These are phyloP conservation scores for Aricia artaxerxes DNA, from an alignment of 2,888 invertebrate genomes.

Conservation along the genomic window DNA sequence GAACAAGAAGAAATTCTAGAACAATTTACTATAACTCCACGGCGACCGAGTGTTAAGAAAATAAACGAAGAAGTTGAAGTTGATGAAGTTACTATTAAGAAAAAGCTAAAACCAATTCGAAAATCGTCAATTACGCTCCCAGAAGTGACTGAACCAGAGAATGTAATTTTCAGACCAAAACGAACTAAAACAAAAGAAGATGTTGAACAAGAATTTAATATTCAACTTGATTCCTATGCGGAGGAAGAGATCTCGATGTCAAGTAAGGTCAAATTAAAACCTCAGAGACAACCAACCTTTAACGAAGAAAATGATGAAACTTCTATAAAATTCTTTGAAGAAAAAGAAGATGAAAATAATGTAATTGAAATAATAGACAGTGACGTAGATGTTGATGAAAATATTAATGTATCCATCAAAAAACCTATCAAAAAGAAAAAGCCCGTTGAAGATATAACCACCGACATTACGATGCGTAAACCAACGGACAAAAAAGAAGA, in stretches of 20 bases:
- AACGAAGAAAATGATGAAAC: slow-evolving; percentile 89
- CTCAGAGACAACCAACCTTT: slow-evolving; percentile 86
- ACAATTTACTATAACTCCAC: slow-evolving; percentile 67
- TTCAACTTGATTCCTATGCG: slow-evolving; percentile 90
- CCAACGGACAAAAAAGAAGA: slow-evolving; percentile 66
- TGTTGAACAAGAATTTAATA: slow-evolving; percentile 94
- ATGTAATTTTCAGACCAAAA: slow-evolving; percentile 89
- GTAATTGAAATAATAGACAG: slow-evolving; percentile 74
- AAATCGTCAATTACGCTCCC: slow-evolving; percentile 84
- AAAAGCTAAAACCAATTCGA: slow-evolving; percentile 84
- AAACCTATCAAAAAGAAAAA: slow-evolving; percentile 59
- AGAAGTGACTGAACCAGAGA: slow-evolving; percentile 87
- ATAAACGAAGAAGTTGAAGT: slow-evolving; percentile 69
- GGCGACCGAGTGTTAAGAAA: slow-evolving; percentile 67
- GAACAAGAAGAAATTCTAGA: slow-evolving; percentile 59
- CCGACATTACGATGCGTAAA: slow-evolving; percentile 59
- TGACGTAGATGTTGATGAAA: slow-evolving; percentile 69
- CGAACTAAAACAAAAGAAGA: slow-evolving; percentile 90
- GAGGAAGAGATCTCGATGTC: slow-evolving; percentile 94
- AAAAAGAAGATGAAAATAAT: slow-evolving; percentile 51
- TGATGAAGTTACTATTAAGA: slow-evolving; percentile 86
- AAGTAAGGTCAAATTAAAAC: slow-evolving; percentile 89
- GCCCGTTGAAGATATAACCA: slow-evolving; percentile 62
- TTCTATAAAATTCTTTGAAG: slow-evolving; percentile 83
- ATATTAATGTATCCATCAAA: slow-evolving; percentile 62